Evolutionary conservation across 1,140 invertebrate genomes (phyloP).

Genomic region (Drosophila bocqueti): DNA sequence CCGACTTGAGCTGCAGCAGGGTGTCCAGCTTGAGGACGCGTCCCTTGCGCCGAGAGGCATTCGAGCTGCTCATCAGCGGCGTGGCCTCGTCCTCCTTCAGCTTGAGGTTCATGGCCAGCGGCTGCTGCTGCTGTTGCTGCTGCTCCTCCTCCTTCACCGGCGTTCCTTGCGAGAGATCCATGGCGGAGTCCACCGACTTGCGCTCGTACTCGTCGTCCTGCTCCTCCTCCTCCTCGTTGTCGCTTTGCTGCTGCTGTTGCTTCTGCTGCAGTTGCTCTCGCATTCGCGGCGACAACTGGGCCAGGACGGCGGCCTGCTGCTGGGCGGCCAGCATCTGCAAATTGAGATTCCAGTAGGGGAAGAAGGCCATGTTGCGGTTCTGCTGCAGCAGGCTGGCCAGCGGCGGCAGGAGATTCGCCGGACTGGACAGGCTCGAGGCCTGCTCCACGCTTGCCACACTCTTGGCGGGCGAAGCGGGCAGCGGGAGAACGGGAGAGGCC

Average conservation of each 20-base stretch:
- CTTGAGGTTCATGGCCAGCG: constrained; percentile 74
- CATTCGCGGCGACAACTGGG: constrained; percentile 75
- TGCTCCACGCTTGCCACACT: constrained; percentile 61
- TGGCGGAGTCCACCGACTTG: constrained; percentile 78
- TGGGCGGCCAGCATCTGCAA: constrained; percentile 85
- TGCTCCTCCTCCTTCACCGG: constrained; percentile 71
- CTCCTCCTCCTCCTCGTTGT: constrained; percentile 72
- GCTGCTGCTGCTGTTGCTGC: constrained; percentile 47
- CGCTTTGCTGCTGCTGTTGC: constrained; percentile 57
- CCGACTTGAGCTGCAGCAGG: constrained; percentile 64
- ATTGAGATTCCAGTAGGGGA: constrained; percentile 84
- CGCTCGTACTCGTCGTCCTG: constrained; percentile 76
- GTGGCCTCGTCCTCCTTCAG: constrained; percentile 74
- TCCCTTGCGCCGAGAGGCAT: constrained; percentile 69
- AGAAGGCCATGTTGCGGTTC: constrained; percentile 82
- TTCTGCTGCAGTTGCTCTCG: constrained; percentile 70
- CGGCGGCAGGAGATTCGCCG: constrained; percentile 69
- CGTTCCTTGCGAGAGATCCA: constrained; percentile 81
- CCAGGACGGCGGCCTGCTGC: constrained; percentile 79
- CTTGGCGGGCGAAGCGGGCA: constrained; percentile 66
- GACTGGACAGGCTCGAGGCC: constrained; percentile 36
- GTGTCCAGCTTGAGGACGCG: constrained; percentile 78
- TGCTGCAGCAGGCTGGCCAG: constrained; percentile 79
- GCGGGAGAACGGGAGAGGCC: constrained; percentile 28
- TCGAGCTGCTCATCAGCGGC: constrained; percentile 67